Evolutionary conservation across 2,888 invertebrate genomes (phyloP).

Genomic region (Drosophila tanythrix): DNA sequence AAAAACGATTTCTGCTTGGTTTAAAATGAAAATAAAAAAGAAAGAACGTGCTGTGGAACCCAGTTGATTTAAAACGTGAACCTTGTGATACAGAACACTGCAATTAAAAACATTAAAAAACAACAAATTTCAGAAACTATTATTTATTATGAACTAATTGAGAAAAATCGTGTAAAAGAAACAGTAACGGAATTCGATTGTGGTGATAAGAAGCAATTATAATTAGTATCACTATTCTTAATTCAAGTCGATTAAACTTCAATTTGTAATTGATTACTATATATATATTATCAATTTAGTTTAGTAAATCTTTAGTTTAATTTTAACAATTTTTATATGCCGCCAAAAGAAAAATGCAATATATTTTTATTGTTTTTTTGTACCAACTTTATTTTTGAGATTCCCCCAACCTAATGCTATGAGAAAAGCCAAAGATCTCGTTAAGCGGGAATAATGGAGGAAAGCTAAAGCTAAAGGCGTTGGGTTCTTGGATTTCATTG

Average conservation of each 20-base stretch:
- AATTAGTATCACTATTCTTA: constrained; percentile 59
- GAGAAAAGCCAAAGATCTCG: constrained; percentile 31
- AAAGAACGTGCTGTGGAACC: constrained; percentile 39
- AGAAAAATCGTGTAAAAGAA: constrained; percentile 11
- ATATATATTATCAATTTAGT: constrained; percentile 52
- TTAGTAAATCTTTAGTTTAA: constrained; percentile 48
- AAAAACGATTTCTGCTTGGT: constrained; percentile 20
- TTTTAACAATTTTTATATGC: constrained; percentile 22
- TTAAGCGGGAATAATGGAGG: neutral
- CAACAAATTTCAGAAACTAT: constrained; percentile 9
- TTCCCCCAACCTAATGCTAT: constrained; percentile 8
- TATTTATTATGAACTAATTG: neutral
- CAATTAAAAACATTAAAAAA: constrained; percentile 17
- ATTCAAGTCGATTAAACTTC: constrained; percentile 36
- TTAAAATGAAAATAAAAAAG: neutral
- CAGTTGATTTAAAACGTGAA: constrained; percentile 22
- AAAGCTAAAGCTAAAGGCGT: neutral
- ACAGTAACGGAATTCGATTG: constrained; percentile 44
- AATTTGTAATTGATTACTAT: constrained; percentile 45
- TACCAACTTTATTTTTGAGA: constrained; percentile 4
- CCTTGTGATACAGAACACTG: constrained; percentile 60
- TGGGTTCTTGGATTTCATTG: constrained; percentile 21
- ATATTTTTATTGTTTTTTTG: neutral
- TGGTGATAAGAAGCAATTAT: constrained; percentile 79
- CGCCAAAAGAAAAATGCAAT: constrained; percentile 64